Evolutionary conservation across 2,797 vertebrate genomes (phyloP).

Genomic region (Scyliorhinus canicula): DNA sequence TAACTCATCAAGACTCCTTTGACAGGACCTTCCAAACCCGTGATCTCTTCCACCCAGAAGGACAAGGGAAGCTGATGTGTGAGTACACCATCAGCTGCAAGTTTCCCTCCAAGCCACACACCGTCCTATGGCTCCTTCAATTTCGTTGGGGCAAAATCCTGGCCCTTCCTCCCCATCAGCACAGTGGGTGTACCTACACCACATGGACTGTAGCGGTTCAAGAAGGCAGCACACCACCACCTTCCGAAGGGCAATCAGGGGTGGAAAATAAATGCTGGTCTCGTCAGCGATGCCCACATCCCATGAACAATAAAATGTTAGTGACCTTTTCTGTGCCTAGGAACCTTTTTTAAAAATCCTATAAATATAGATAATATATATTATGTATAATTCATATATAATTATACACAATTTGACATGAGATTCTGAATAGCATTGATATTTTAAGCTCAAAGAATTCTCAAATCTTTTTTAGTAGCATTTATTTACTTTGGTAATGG

Average conservation of each 20-base stretch:
- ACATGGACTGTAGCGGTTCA: neutral
- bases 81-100: neutral
- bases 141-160: neutral
- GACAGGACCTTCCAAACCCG: neutral
- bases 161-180: neutral
- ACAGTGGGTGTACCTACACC: neutral
- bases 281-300: neutral
- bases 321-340: neutral
- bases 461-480: neutral
- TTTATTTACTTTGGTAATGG: neutral
- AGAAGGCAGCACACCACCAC: neutral
- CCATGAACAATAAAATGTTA: neutral
- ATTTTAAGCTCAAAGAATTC: neutral
- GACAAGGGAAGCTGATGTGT: neutral
- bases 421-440: neutral
- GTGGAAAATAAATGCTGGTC: neutral
- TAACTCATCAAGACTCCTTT: neutral
- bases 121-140: no score
- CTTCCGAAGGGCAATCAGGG: neutral
- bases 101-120: neutral
- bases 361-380: no score
- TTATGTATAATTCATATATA: no score
- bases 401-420: no score
- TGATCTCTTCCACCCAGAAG: neutral
- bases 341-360: neutral